Percentiles rank a stretch among this genome's conserved stretches.
phyloP scores from a whole-genome alignment of 2,797 vertebrate genomes.

The Epinephelus coioides region DNA sequence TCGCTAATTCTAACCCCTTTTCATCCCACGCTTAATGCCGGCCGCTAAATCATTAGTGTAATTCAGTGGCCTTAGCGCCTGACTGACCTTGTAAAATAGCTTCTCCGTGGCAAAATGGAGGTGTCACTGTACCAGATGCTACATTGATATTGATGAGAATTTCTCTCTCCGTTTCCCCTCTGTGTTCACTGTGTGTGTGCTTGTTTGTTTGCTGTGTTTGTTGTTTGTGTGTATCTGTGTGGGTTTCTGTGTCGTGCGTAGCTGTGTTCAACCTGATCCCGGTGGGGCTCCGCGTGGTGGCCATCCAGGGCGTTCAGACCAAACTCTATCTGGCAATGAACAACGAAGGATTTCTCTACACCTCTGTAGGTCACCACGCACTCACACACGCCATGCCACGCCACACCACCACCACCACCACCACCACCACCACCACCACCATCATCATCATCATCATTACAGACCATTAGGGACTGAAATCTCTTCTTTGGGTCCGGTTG shows the following conservation, averaged over 20 bases:
- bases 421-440: not conserved
- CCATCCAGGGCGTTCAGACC: conserved; percentile 98
- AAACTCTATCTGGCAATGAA: conserved; percentile 99
- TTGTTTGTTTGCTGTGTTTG: conserved; percentile 21
- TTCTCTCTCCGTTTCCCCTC: conserved; percentile 39
- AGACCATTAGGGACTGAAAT: conserved; percentile 16
- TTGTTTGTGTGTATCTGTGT: not conserved
- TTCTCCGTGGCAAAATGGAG: conserved; percentile 54
- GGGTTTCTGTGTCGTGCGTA: conserved; percentile 24
- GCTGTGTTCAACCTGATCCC: conserved; percentile 99
- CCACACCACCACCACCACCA: not conserved
- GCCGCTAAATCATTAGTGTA: conserved; percentile 19
- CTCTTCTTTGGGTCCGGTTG: conserved; percentile 26
- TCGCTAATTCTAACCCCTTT: conserved; percentile 25
- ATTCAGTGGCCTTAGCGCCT: conserved; percentile 29
- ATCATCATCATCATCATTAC: conserved; percentile 9
- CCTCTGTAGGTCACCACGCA: conserved; percentile 90
- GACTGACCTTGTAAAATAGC: conserved; percentile 61
- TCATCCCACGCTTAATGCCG: conserved; percentile 2
- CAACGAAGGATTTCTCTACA: conserved; percentile 98
- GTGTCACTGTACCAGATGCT: conserved; percentile 44
- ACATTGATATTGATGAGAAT: conserved; percentile 52
- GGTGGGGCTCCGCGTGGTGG: conserved; percentile 98
- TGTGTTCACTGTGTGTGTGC: conserved; percentile 31
- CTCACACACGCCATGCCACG: conserved; percentile 11